Base-by-base conservation (phyloP, 2,888 invertebrate species). In the Leucania comma region DNA sequence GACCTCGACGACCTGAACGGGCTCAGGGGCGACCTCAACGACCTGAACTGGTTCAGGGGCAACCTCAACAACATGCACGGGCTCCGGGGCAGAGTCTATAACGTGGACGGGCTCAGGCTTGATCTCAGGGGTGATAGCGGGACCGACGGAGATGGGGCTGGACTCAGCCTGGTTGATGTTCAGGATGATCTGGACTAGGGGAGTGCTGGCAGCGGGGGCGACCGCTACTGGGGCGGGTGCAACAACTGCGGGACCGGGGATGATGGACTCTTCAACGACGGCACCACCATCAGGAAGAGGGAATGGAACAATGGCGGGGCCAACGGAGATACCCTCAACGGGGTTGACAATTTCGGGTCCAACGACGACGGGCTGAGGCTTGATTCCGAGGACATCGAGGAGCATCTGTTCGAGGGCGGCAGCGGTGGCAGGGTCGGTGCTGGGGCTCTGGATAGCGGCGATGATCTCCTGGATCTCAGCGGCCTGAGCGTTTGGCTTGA, bases 401-500 rank as follows among this genome's bases (percentile, higher is more conserved):
- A 85, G 74, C 81, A 84, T 74, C 61, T 75, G 64, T 29, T 82
- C 78, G 50, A 85, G 85, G 50, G 87, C 88, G 61, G 75, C 88
- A 66, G 90, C 91, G 84, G 91, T 91, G 77, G 90, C 90, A 75
- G 90, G 91, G 87, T 91, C 84, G 72, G 91, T 90, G 90, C 87
- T 88, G 78, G 91, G 91, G 89, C 89, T 90, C 67, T 90, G 75
- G 90, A 92, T 92, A 83, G 92, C 92, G 63, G 86, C 90, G 64
- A 92, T 80, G 83, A 92, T 90, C 75, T 88, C 86, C 79, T 88
- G 83, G 76, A 92, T 61, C 84, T 90, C 86, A 24, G 86, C 79
- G 38, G 70, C 5, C 76, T 87, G 87, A 20, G 70, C 58, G n/a
- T 50, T 68, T 9, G 72, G 76, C 63, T 46, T 68, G 56, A 68